Percentiles rank a stretch among this genome's conserved stretches.
Conservation (phyloP, 2,113 vertebrate species). For the Spilogale gracilis region DNA sequence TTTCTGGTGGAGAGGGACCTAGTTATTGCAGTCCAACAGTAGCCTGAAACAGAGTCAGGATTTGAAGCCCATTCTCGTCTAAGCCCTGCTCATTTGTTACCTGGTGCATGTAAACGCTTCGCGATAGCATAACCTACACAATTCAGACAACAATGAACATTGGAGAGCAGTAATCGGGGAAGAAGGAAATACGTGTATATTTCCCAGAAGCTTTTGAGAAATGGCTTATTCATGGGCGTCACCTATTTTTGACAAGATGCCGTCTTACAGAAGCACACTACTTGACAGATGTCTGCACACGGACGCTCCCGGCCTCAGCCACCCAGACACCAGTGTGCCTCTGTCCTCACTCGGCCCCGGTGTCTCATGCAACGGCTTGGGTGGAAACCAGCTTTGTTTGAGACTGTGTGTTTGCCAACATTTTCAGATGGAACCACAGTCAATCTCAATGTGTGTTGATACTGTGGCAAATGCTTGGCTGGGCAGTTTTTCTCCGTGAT, state of each 20-base stretch:
- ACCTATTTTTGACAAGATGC: slow-evolving; percentile 15
- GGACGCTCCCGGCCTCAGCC: not conserved
- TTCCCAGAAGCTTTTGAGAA: slow-evolving; percentile 15
- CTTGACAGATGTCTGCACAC: not conserved
- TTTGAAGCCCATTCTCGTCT: not conserved
- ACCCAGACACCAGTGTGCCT: not conserved
- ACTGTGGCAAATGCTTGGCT: not conserved
- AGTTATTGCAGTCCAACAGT: not conserved
- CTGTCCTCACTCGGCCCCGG: not conserved
- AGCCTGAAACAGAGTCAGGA: not conserved
- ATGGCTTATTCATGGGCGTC: not conserved
- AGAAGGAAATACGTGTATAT: not conserved
- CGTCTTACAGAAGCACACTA: not conserved
- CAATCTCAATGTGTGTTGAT: not conserved
- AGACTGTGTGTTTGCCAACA: slow-evolving; percentile 50
- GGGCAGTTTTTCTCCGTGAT: not conserved
- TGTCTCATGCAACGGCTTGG: not conserved
- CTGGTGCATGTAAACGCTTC: not conserved
- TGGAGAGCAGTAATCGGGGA: not conserved
- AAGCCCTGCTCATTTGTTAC: not conserved
- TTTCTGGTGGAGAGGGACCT: not conserved
- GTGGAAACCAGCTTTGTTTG: slow-evolving; percentile 61
- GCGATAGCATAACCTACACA: not conserved
- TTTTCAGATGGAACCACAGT: not conserved
- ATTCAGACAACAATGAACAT: not conserved